Evolutionary conservation across 37 sponge, comb jelly and placozoan genomes (phyloP).

Genomic region (Crambe crambe): DNA sequence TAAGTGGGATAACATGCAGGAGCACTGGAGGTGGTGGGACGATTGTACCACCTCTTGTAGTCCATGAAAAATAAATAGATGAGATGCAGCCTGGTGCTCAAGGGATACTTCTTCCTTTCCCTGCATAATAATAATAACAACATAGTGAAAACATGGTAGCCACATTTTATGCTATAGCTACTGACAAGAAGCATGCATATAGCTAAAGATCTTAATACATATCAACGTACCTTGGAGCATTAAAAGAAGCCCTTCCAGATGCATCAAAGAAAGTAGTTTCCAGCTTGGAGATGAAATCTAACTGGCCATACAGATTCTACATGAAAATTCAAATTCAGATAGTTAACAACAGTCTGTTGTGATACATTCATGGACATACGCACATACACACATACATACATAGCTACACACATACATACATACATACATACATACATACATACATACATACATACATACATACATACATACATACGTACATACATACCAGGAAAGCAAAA

Average conservation of each 20-base stretch:
- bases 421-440: conserved; percentile 25
- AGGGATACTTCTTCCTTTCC: background rate
- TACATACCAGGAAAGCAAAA: conserved; percentile 14
- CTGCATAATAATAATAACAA: no score
- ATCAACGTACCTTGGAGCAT: conserved; percentile 29
- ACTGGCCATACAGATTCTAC: conserved; percentile 52
- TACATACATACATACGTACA: conserved; percentile 29
- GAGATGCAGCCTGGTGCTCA: conserved; percentile 6
- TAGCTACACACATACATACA: background rate
- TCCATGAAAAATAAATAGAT: conserved; percentile 31
- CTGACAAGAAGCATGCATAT: no score
- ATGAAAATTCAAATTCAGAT: background rate
- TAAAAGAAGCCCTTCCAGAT: conserved; percentile 46
- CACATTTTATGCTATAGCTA: no score
- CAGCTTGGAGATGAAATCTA: conserved; percentile 32
- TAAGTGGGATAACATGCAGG: conserved; percentile 1
- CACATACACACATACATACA: conserved; percentile 22
- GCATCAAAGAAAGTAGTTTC: conserved; percentile 76
- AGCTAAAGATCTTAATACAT: background rate
- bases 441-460: conserved; percentile 44
- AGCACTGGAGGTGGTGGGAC: background rate
- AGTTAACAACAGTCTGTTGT: background rate
- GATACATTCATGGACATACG: no score
- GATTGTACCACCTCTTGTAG: conserved; percentile 39
- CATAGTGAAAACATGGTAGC: no score